Evolutionary conservation across 2,888 invertebrate genomes (phyloP), one percentile per base, ranked within the genome.

Genomic region (Chaitophorus viminalis): DNA sequence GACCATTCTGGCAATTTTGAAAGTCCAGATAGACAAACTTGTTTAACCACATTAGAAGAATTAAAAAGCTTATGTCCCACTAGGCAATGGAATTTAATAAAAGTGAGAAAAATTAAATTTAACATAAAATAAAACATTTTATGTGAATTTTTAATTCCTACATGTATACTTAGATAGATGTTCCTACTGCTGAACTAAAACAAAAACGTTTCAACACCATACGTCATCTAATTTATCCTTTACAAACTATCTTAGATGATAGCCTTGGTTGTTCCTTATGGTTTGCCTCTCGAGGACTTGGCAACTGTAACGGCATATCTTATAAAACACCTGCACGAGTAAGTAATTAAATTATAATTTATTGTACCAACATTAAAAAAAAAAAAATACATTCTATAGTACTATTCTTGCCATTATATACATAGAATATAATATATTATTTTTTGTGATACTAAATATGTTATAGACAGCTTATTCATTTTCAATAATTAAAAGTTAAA

Each of bases 261-360:
- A 98, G 98, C 91, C 93, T 99, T 82, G 99, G 99, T 0, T 96
- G 96, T 91, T 98, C 96, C n/a, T 92, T 97, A 77, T 99, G 99
- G 98, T 99, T 99, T 93, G 99, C 99, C 39, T 95, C 97, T 78
- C 93, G 95, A 90, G 98, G 95, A 6, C 91, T 92, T 89, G 95
- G 94, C 81, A 83, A 89, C n/a, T 83, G 92, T 3, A 89, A 90
- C 75, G 90, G 90, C 5, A 83, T 90, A 21, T 85, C 90, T 6
- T 93, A 93, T 89, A 91, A 91, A 88, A 95, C 95, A 68, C 92
- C 94, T 33, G 94, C 94, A 90, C 93, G 96, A 91, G 94, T 95
- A 92, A 91, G 91, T 90, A 87, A 65, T 79, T 52, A 77, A 29
- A 29, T 31, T 70, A 17, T 70, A 29, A 70, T 70, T 46, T 1